Percentiles rank a stretch among this genome's conserved stretches.
Evolutionary conservation across 2,888 invertebrate species (phyloP).

Genomic region (Pyralis farinalis): DNA sequence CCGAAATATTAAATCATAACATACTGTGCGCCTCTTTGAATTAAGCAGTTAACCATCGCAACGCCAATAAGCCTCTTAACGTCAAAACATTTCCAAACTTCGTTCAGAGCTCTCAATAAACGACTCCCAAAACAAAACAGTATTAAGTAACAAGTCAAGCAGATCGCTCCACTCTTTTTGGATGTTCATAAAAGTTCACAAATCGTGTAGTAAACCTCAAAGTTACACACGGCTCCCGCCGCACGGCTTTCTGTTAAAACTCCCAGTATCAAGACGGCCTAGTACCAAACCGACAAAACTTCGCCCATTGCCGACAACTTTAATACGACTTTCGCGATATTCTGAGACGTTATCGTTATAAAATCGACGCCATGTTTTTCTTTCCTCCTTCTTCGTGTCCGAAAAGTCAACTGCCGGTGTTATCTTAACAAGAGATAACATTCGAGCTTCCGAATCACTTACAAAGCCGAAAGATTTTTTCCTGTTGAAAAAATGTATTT

Average conservation of each 20-base stretch:
- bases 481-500: not conserved
- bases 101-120: not conserved
- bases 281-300: conserved; percentile 46
- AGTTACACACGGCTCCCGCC: conserved; percentile 35
- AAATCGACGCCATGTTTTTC: conserved; percentile 48
- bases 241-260: conserved; percentile 45
- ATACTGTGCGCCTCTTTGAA: no score
- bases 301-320: conserved; percentile 51
- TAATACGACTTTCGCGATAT: conserved; percentile 56
- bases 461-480: not conserved
- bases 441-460: conserved; percentile 3
- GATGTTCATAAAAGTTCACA: conserved; percentile 45
- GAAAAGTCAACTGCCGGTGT: conserved; percentile 14
- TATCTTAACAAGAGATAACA: conserved; percentile 17
- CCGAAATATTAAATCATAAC: no score
- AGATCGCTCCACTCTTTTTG: conserved; percentile 36
- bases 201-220: conserved; percentile 45
- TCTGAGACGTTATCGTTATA: conserved; percentile 50
- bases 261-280: conserved; percentile 43
- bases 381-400: conserved; percentile 23
- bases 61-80: not conserved
- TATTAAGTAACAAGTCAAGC: conserved; percentile 25
- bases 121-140: conserved; percentile 1
- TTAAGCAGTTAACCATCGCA: not conserved
- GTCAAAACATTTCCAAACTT: not conserved